Evolutionary conservation across 2,113 vertebrate genomes (phyloP).

Genomic region (Pseudorhombus dupliciocellatus): DNA sequence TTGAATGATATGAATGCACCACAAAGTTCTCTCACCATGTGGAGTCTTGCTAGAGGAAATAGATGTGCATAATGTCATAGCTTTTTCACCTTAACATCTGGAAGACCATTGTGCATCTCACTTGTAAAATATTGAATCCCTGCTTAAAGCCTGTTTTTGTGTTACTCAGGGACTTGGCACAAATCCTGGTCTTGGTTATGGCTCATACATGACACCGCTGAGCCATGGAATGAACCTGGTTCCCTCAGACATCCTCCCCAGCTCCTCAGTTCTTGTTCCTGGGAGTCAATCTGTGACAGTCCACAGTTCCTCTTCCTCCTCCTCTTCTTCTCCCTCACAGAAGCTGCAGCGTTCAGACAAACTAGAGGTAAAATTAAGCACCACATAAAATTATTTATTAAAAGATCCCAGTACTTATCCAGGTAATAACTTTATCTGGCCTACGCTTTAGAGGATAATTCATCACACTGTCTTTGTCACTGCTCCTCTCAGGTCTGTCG

Average conservation of each 20-base stretch:
- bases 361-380: conserved; percentile 85
- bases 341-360: conserved; percentile 96
- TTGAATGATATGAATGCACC: too few relatives aligned
- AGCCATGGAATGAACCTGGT: conserved; percentile 92
- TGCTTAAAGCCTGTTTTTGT: conserved; percentile 83
- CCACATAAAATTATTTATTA: neutral
- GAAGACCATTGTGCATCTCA: conserved; percentile 1
- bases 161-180: conserved; percentile 89
- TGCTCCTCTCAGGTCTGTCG: conserved; percentile 88
- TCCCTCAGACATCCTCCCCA: conserved; percentile 91
- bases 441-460: neutral
- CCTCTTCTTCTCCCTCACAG: conserved; percentile 86
- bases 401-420: neutral
- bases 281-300: conserved; percentile 90
- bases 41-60: too few relatives aligned
- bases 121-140: conserved; percentile 4
- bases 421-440: neutral
- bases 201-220: conserved; percentile 90
- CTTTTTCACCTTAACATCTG: too few relatives aligned
- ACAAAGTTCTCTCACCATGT: too few relatives aligned
- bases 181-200: conserved; percentile 90
- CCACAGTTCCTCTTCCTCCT: conserved; percentile 87
- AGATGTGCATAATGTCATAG: too few relatives aligned
- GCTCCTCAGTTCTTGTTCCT: conserved; percentile 87
- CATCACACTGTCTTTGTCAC: neutral